Conservation (phyloP, 1,140 invertebrate genomes). For the Branchinecta lynchi region DNA sequence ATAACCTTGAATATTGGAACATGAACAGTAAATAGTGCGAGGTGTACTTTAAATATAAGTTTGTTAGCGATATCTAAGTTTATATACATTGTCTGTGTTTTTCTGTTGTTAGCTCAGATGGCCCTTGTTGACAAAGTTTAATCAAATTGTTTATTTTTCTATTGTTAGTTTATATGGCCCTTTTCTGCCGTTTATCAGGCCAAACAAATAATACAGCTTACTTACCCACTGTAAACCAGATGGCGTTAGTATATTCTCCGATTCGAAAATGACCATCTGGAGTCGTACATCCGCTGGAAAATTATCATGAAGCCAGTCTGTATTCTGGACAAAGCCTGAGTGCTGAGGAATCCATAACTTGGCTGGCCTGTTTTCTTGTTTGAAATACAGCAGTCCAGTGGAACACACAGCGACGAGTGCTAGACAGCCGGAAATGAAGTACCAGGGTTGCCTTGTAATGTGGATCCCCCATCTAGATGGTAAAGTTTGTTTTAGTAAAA, state of each 20-base stretch:
- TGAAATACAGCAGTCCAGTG: slow-evolving; percentile 41
- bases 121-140: too few species aligned
- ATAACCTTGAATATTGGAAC: too few species aligned
- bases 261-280: slow-evolving; percentile 44
- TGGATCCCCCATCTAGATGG: slow-evolving; percentile 25
- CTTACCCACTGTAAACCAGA: slow-evolving; percentile 34
- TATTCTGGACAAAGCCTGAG: slow-evolving; percentile 47
- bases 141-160: too few species aligned
- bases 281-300: slow-evolving; percentile 45
- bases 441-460: slow-evolving; percentile 34
- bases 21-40: too few species aligned
- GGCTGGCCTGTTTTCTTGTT: slow-evolving; percentile 46
- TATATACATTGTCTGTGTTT: too few species aligned
- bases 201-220: too few species aligned
- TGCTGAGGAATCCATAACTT: slow-evolving; percentile 52
- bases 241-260: slow-evolving; percentile 47
- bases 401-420: slow-evolving; percentile 35
- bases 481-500: neutral
- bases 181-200: too few species aligned
- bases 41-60: too few species aligned
- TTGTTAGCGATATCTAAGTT: too few species aligned
- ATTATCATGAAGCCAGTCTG: slow-evolving; percentile 51
- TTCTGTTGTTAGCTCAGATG: too few species aligned
- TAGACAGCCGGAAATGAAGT: slow-evolving; percentile 37
- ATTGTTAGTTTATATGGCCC: too few species aligned